A percentile compares a stretch with the other conserved stretches of the same genome.
Conservation (phyloP, 2,888 invertebrate genomes). For the Dryocosmus kuriphilus region DNA sequence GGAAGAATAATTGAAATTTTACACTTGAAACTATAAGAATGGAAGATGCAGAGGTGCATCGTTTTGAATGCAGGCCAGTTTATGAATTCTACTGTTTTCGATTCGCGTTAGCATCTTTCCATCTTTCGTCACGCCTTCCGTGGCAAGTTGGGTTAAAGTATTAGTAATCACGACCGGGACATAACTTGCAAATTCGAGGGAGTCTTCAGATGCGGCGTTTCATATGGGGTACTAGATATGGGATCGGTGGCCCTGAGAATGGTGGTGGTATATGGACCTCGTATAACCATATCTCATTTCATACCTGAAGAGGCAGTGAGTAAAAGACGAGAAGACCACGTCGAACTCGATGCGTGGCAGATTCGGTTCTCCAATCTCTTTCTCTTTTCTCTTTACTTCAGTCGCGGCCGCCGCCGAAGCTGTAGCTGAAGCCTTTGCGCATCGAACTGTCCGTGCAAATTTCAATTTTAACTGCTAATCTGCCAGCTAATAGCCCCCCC, state of each 20-base stretch:
- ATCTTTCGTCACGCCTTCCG: constrained; percentile 60
- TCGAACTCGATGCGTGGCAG: constrained; percentile 73
- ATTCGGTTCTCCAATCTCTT: constrained; percentile 74
- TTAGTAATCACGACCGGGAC: constrained; percentile 53
- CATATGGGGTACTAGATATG: constrained; percentile 44
- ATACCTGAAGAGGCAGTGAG: constrained; percentile 62
- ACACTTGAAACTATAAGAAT: neutral
- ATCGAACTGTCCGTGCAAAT: constrained; percentile 77
- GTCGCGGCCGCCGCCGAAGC: constrained; percentile 79
- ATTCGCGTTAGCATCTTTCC: constrained; percentile 50
- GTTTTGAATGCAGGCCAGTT: constrained; percentile 16
- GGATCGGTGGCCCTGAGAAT: constrained; percentile 55
- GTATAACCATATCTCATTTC: constrained; percentile 73
- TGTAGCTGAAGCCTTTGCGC: constrained; percentile 78
- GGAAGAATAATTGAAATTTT: too few relatives aligned
- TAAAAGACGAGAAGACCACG: constrained; percentile 53
- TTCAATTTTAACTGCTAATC: constrained; percentile 78
- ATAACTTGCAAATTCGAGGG: constrained; percentile 72
- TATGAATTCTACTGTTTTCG: constrained; percentile 43
- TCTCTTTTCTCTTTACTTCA: constrained; percentile 68
- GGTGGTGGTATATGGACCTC: constrained; percentile 63
- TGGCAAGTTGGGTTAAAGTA: constrained; percentile 53
- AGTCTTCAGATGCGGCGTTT: constrained; percentile 47
- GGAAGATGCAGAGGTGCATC: neutral
- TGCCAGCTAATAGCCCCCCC: constrained; percentile 76